These are phyloP conservation scores for Drosophila lacertosa DNA, from an alignment of 1,140 invertebrate genomes.

Conservation along the genomic window DNA sequence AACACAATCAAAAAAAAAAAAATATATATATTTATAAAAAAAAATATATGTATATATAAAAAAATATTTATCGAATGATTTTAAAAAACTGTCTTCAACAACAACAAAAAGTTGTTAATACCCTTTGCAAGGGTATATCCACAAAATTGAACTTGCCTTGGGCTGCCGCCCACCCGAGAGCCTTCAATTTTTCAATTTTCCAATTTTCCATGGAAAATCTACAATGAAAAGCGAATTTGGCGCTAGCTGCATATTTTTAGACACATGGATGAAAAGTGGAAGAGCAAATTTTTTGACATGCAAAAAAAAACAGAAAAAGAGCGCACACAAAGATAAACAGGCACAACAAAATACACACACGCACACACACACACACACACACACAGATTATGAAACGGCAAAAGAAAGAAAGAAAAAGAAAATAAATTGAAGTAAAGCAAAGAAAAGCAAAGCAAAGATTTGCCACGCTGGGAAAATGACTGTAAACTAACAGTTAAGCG, in stretches of 20 bases:
- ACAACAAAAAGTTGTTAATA: not conserved
- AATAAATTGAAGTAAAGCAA: slow-evolving; percentile 13
- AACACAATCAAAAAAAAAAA: too few relatives aligned
- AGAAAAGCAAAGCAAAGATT: slow-evolving; percentile 31
- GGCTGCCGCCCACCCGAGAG: slow-evolving; percentile 5
- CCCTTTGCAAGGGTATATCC: slow-evolving; percentile 5
- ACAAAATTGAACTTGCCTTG: slow-evolving; percentile 24
- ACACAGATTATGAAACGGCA: slow-evolving; percentile 66
- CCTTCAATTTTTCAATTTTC: slow-evolving; percentile 53
- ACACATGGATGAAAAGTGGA: slow-evolving; percentile 18
- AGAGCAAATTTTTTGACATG: slow-evolving; percentile 42
- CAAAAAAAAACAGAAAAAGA: slow-evolving; percentile 68
- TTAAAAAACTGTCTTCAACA: too few relatives aligned
- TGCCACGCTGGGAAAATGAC: slow-evolving; percentile 28
- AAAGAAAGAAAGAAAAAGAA: slow-evolving; percentile 25
- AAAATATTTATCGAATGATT: not conserved
- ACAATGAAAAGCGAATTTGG: slow-evolving; percentile 55
- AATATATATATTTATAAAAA: too few relatives aligned
- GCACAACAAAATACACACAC: slow-evolving; percentile 20
- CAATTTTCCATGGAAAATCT: slow-evolving; percentile 64
- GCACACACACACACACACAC: slow-evolving; percentile 31
- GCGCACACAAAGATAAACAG: slow-evolving; percentile 47
- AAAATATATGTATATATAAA: not conserved
- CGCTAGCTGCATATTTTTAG: slow-evolving; percentile 47
- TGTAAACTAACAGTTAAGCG: slow-evolving; percentile 39